Evolutionary conservation across 2,797 vertebrate species (phyloP).

Genomic region (Muscicapa comitata): DNA sequence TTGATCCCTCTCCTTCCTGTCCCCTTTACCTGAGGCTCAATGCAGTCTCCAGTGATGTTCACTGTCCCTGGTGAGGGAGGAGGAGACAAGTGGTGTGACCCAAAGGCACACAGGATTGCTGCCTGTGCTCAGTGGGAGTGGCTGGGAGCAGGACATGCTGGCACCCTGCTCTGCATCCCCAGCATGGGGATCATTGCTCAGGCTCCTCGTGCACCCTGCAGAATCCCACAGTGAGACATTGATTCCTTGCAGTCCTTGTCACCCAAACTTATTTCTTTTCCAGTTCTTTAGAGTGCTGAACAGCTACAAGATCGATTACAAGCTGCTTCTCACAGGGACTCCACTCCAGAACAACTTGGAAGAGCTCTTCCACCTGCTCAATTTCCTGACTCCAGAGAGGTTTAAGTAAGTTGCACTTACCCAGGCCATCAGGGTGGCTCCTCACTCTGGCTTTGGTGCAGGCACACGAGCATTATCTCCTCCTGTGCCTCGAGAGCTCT

Average conservation of each 20-base stretch:
- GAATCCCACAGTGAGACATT: fast-evolving
- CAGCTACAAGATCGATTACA: slow-evolving; percentile 98
- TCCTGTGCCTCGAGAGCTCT: fast-evolving
- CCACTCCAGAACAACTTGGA: slow-evolving; percentile 98
- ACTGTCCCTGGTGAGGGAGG: not conserved
- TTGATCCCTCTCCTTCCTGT: not conserved
- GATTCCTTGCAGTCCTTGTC: not conserved
- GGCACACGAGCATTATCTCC: fast-evolving
- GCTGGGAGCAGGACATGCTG: not conserved
- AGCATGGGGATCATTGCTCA: fast-evolving
- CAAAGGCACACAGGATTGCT: not conserved
- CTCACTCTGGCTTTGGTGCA: not conserved
- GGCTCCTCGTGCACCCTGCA: fast-evolving
- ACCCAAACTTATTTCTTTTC: not conserved
- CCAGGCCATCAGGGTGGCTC: not conserved
- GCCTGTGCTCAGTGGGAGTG: not conserved
- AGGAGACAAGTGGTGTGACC: not conserved
- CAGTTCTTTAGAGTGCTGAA: slow-evolving; percentile 98
- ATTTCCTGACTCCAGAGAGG: slow-evolving; percentile 95
- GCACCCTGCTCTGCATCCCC: fast-evolving
- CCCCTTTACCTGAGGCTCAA: not conserved
- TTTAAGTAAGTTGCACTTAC: slow-evolving; percentile 86
- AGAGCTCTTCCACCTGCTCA: slow-evolving; percentile 96
- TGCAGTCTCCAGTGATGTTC: not conserved
- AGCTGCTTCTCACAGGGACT: slow-evolving; percentile 95